Percentiles rank a stretch among this genome's conserved stretches.
Conservation (phyloP, 2,888 invertebrate genomes). For the Chalcosyrphus nemorum region DNA sequence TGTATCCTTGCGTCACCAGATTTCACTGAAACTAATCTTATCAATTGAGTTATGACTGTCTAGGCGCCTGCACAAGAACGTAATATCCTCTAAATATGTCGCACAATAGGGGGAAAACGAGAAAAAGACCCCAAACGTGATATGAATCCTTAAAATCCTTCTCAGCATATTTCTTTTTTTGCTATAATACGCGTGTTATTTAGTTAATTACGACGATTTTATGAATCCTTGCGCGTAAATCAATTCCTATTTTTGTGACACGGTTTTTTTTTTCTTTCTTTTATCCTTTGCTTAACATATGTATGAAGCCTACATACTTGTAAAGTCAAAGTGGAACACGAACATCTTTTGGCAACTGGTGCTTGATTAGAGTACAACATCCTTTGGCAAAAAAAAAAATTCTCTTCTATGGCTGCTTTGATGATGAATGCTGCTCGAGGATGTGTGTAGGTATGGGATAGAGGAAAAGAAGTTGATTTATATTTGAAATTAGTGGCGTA, state of each 20-base stretch:
- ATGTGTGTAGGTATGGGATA: no score
- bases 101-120: no score
- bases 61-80: neutral
- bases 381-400: no score
- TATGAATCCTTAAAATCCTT: neutral
- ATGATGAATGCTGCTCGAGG: no score
- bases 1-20: constrained; percentile 12
- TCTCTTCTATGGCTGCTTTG: no score
- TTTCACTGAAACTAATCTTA: constrained; percentile 21
- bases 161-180: neutral
- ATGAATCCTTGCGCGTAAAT: neutral
- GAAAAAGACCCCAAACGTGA: constrained; percentile 7
- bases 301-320: neutral
- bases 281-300: neutral
- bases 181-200: neutral
- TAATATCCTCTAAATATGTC: constrained; percentile 4
- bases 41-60: constrained; percentile 30
- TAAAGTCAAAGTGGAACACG: neutral
- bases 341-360: neutral
- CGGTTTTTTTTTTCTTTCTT: neutral
- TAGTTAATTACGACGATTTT: constrained; percentile 2
- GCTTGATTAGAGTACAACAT: neutral
- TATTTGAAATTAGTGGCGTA: no score
- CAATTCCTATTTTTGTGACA: neutral
- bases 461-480: no score